phyloP scores from a whole-genome alignment of 2,113 vertebrate species.

The Noctilio leporinus region DNA sequence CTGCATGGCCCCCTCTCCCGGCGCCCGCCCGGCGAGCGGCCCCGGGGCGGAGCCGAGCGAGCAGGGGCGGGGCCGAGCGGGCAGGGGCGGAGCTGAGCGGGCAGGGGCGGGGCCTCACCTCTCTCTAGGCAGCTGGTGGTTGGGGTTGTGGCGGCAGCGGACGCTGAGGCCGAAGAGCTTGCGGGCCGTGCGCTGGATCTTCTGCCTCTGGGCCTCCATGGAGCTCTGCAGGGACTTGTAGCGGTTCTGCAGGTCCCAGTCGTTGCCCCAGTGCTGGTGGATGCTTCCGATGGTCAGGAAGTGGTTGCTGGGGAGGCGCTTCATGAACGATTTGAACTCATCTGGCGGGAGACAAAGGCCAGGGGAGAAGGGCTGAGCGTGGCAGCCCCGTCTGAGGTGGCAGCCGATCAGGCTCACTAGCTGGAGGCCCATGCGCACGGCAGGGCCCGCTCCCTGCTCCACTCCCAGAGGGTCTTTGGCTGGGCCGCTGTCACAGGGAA shows the following conservation, averaged over 20 bases:
- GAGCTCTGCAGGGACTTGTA: slow-evolving; percentile 96
- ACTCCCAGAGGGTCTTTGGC: background rate
- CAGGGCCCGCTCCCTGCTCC: background rate
- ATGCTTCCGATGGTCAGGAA: slow-evolving; percentile 97
- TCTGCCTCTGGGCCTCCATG: slow-evolving; percentile 90
- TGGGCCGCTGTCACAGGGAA: background rate
- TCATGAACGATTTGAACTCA: slow-evolving; percentile 99
- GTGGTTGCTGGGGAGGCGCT: slow-evolving; percentile 95
- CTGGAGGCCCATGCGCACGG: accelerated
- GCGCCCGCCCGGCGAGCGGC: too few species aligned
- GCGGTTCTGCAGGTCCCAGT: slow-evolving; percentile 98
- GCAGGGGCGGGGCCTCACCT: slow-evolving; percentile 89
- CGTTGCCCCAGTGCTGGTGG: slow-evolving; percentile 97
- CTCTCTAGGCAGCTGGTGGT: slow-evolving; percentile 98
- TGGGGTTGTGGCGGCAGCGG: slow-evolving; percentile 97
- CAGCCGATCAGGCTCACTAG: too few species aligned
- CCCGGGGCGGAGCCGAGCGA: too few species aligned
- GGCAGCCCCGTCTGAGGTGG: background rate
- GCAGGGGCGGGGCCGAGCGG: too few species aligned
- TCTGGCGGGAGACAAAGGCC: slow-evolving; percentile 79
- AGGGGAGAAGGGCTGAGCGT: background rate
- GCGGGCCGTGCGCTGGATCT: slow-evolving; percentile 95
- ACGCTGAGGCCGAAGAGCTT: slow-evolving; percentile 98
- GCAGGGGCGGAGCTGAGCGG: too few species aligned
- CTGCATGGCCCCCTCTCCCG: background rate